A percentile compares a stretch with the other conserved stretches of the same genome.
phyloP scores from a whole-genome alignment of 2,797 vertebrate species.

The Eulemur coronatus region DNA sequence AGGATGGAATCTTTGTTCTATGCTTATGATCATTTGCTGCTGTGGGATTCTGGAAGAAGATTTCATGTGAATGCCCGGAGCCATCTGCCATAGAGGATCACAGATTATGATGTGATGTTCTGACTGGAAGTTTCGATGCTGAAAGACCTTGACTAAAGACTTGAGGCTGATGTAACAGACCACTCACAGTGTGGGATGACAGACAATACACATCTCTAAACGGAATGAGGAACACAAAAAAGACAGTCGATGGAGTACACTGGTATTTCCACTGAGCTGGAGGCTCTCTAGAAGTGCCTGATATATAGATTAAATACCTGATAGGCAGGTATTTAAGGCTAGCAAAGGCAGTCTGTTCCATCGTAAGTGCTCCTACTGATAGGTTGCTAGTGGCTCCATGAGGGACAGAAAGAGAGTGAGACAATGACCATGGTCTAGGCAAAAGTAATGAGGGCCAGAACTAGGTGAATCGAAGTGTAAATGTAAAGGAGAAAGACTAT shows the following conservation, averaged over 20 bases:
- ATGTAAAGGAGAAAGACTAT: not conserved
- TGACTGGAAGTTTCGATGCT: not conserved
- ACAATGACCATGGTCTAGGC: not conserved
- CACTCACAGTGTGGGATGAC: not conserved
- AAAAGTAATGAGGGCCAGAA: not conserved
- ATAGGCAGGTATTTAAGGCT: not conserved
- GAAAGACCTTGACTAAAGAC: slow-evolving; percentile 14
- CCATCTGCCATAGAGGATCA: slow-evolving; percentile 34
- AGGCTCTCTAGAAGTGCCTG: not conserved
- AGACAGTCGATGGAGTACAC: too few species aligned
- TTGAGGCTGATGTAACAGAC: not conserved
- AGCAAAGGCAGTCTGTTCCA: not conserved
- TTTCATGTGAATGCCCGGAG: not conserved
- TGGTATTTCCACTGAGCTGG: not conserved
- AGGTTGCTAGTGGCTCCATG: not conserved
- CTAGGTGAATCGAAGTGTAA: not conserved
- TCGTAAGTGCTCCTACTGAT: not conserved
- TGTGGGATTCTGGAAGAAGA: not conserved
- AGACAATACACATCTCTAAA: not conserved
- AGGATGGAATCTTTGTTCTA: not conserved
- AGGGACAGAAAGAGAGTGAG: not conserved
- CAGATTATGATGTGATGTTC: not conserved
- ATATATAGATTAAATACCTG: not conserved
- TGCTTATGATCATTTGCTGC: not conserved
- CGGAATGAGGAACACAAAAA: not conserved